Evolutionary conservation across 1,140 invertebrate species (phyloP), one percentile per base, ranked within the genome.

Genomic region (Ostrea denselamellosa): DNA sequence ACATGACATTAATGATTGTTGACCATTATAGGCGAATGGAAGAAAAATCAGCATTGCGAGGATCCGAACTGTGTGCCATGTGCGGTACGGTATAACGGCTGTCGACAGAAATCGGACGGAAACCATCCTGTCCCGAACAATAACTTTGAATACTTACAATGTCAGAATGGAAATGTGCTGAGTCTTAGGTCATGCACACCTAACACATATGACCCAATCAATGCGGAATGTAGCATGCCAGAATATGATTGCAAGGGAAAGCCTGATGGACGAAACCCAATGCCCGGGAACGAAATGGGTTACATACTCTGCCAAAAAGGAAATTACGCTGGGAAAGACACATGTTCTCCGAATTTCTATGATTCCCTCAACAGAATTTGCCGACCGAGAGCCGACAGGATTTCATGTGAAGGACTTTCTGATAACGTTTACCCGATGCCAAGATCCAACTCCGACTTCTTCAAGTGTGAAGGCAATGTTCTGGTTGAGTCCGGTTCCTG

Each of bases 41-140:
- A 85, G 53, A 56, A 58, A 81, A 89, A 89, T 17, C 86, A 89
- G n/a, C 54, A 85, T 52, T 89, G 88, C 28, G 52, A 62, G 10
- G 83, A 83, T 17, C 86, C 71, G 34, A 88, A 53, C 28, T 89
- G 88, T 68, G 71, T 54, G 8, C 88, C 88, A 28, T 89, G 88
- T 52, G 65, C 83, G 3, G 84, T 87, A 19, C 62, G 86, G 17
- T 68, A 83, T 28, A 85, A 58, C 14, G 81, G 86, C 8, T 89
- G 88, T 71, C 54, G 68, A 25, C 85, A 86, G 25, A 58, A 81
- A 22, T 10, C 54, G 56, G 77, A 82, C 9, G 88, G 88, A 51
- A 85, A 85, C 22, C 53, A 87, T 34, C 14, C 65, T 22, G 84
- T 89, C n/a, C 53, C 34, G 0, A 83, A 77, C 44, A 87, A 87